Percentiles rank a stretch among this genome's conserved stretches.
Evolutionary conservation across 2,888 invertebrate genomes (phyloP).

Genomic region (Drosophila recens): DNA sequence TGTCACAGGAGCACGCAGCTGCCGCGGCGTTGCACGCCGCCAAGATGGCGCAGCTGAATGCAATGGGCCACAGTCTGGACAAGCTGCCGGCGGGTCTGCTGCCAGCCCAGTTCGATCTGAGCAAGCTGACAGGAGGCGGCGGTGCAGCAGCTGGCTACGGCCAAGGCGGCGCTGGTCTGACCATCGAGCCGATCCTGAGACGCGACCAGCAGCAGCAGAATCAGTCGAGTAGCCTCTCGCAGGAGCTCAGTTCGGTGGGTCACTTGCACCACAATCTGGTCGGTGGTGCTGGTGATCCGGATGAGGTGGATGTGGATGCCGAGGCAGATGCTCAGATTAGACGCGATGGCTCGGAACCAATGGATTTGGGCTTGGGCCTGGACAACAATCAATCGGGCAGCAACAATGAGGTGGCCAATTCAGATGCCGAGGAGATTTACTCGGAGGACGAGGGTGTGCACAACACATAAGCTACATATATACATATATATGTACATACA

Average conservation of each 20-base stretch:
- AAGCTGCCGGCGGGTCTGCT: slow-evolving; percentile 86
- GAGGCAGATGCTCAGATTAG: slow-evolving; percentile 73
- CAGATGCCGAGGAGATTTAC: slow-evolving; percentile 84
- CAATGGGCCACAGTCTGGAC: slow-evolving; percentile 87
- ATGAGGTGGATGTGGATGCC: slow-evolving; percentile 52
- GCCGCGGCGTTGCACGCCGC: slow-evolving; percentile 92
- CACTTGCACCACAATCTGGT: slow-evolving; percentile 52
- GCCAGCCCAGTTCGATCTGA: slow-evolving; percentile 84
- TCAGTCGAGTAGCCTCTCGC: slow-evolving; percentile 63
- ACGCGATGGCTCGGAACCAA: slow-evolving; percentile 84
- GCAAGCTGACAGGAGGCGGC: slow-evolving; percentile 78
- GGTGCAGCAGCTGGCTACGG: slow-evolving; percentile 47
- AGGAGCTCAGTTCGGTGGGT: slow-evolving; percentile 55
- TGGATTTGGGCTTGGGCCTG: slow-evolving; percentile 84
- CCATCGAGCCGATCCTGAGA: slow-evolving; percentile 83
- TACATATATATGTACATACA: too few species aligned
- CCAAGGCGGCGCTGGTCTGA: slow-evolving; percentile 73
- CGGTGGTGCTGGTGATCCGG: slow-evolving; percentile 33
- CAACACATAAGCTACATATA: slow-evolving; percentile 77
- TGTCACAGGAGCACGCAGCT: slow-evolving; percentile 89
- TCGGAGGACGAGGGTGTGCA: slow-evolving; percentile 85
- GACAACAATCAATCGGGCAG: slow-evolving; percentile 84
- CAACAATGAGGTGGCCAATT: slow-evolving; percentile 82
- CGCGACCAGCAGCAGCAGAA: slow-evolving; percentile 75
- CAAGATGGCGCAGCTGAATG: slow-evolving; percentile 92